Evolutionary conservation across 2,888 invertebrate genomes (phyloP), one percentile per base, ranked within the genome.

Genomic region (Clitarchus hookeri): DNA sequence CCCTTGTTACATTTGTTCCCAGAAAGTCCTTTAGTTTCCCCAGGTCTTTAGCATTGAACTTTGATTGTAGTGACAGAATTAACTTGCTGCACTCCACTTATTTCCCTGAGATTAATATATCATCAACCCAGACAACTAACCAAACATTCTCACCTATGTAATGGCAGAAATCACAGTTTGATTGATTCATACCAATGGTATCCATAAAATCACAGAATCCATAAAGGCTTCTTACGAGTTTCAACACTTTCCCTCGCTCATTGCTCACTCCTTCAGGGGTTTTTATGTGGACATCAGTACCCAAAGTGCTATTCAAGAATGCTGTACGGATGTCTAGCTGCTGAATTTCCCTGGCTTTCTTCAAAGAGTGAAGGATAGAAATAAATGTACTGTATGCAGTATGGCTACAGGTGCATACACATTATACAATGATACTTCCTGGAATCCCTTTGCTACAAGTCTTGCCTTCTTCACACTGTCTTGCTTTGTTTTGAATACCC

Each of bases 401-500:
- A 6, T 65, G n/a, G n/a, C 65, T 3, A 65, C 65, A 48, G 65
- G 65, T 8, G 65, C 65, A 23, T 65, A 65, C 8, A 65, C 65
- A 65, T 65, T 16, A n/a, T 23, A n/a, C 8, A 19, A 23, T 23
- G n/a, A 16, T 2, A 11, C 16, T 65, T 65, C 65, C n/a, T 65
- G n/a, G 16, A 65, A 65, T 0, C 65, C 23, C 65, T 65, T 65
- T 16, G 65, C 65, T 8, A 65, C 65, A 65, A 65, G 65, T 65
- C 65, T 65, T 23, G n/a, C 65, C 65, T 65, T 65, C 65, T 65
- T 65, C 65, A 19, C n/a, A 65, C 65, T 23, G 16, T 65, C 19
- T 65, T 65, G 65, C 65, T 65, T 65, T 23, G 65, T 65, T 65
- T 65, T 65, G n/a, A 65, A 65, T n/a, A 65, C n/a, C 65, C 65